Base-by-base conservation (phyloP, 2,888 invertebrate genomes). In the Dryomyza anilis region DNA sequence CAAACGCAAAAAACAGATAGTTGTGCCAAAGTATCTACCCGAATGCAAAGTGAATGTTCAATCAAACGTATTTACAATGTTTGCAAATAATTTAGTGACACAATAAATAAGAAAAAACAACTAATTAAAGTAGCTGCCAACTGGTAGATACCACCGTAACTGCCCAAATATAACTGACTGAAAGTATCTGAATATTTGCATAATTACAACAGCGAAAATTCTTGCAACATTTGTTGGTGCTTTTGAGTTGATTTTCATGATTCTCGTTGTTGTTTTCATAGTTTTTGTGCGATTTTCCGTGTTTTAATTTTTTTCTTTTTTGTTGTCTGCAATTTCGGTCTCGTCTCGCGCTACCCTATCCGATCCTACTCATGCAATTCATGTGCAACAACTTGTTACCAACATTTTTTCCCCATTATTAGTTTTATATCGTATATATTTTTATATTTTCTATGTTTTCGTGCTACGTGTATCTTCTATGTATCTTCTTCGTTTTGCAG, bases 341-440 rank as follows among this genome's bases (percentile, higher is more conserved):
- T 36, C 23, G 50, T 36, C 36, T 33, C 43, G 27, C 27, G 43
- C 16, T 14, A 8, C 46, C 50, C 50, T 10, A 14, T 16, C 27
- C 23, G 39, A 59, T 59, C 48, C 59, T 59, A 33, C 59, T 48
- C 29, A 46, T 59, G 46, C 59, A 46, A 58, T 45, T 45, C n/a
- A n/a, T n/a, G 45, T 45, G 43, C 58, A 29, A 39, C 60, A 50
- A 60, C 61, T 61, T 61, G 53, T 61, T 61, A 61, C 61, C 52
- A 61, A 61, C 61, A 53, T 53, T 43, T 21, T 27, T 30, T n/a
- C 48, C 27, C 30, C 36, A 39, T 45, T 27, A 10, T 33, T 56
- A 14, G 19, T 19, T 27, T 57, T 57, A 16, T n/a, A 25, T 36
- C 5, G 16, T 53, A 30, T 12, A n/a, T 48, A 52, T 27, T 25